Percentiles rank a stretch among this genome's conserved stretches.
These are phyloP conservation scores for Manis crassicaudata DNA, from an alignment of 2,797 vertebrate genomes.

Conservation along the genomic window DNA sequence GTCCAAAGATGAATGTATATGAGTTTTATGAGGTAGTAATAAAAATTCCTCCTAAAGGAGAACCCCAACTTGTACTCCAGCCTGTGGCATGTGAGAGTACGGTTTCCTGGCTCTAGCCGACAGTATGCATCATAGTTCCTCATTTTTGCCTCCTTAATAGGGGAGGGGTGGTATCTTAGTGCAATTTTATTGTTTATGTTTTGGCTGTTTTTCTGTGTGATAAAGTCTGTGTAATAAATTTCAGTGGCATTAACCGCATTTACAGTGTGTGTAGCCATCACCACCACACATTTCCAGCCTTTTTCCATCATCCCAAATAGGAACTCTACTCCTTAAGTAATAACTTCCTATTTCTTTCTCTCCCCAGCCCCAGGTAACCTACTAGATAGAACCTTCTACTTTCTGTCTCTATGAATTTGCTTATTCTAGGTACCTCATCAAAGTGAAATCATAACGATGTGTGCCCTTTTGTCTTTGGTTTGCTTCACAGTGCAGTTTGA, in stretches of 20 bases:
- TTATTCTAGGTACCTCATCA: background rate
- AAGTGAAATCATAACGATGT: background rate
- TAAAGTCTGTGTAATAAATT: background rate
- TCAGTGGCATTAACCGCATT: background rate
- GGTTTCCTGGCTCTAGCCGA: background rate
- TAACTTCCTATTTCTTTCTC: background rate
- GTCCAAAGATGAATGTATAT: background rate
- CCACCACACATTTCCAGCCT: background rate
- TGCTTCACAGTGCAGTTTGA: background rate
- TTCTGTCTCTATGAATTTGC: background rate
- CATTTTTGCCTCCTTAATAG: background rate
- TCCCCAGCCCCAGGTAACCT: background rate
- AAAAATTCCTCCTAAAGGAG: background rate
- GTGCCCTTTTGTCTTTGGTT: background rate
- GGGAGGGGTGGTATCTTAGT: background rate
- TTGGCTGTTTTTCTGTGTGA: background rate
- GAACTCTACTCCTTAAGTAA: background rate
- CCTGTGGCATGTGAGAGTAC: background rate
- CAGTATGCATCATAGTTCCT: background rate
- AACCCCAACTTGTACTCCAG: background rate
- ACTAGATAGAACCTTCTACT: background rate
- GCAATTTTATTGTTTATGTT: background rate
- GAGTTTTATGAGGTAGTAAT: background rate
- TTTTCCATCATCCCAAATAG: background rate
- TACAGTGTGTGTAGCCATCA: background rate